Evolutionary conservation across 1,140 invertebrate genomes (phyloP), one percentile per base, ranked within the genome.

Genomic region (Drosophila bocqueti): DNA sequence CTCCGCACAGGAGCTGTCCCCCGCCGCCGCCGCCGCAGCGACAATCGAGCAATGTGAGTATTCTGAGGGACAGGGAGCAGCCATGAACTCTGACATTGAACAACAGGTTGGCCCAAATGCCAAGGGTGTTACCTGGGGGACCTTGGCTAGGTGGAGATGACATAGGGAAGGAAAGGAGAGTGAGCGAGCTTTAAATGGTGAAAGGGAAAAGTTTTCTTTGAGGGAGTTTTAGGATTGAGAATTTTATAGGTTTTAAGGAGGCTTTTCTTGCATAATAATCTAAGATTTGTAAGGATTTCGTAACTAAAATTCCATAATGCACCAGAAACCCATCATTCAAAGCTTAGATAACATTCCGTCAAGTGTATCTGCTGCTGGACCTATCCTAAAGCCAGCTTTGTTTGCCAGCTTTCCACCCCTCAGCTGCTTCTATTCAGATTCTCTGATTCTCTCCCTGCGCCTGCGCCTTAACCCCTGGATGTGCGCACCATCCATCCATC

Each of bases 41-140:
- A 24, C 92, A 93, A 57, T 80, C 91, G 11, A 91, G 85, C 78
- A 93, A 84, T 80, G 92, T 93, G 77, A 93, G 92, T 93, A 78
- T 24, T 21, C 10, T 16, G 31, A 21, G 50, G 34, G 31, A 40
- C 36, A 76, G 45, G 55, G 43, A 49, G 31, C 63, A 66, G 24
- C 63, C 21, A 11, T n/a, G 54, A 16, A 26, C 21, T 40, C 21
- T 34, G 36, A 46, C 34, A 38, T 36, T 40, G 45, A 60, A 64
- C 74, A 76, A 76, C 72, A 76, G 61, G 81, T 83, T 83, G 81
- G 49, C 58, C 15, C 36, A 34, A 81, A 73, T 50, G 61, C 58
- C 79, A 82, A 66, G 64, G 79, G 65, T 77, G 60, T 38, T 54
- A 31, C 31, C 49, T 46, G 18, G 29, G 34, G 34, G 31, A 24